These are phyloP conservation scores for Ptilonorhynchus violaceus DNA, from an alignment of 2,113 vertebrate species.

Conservation along the genomic window DNA sequence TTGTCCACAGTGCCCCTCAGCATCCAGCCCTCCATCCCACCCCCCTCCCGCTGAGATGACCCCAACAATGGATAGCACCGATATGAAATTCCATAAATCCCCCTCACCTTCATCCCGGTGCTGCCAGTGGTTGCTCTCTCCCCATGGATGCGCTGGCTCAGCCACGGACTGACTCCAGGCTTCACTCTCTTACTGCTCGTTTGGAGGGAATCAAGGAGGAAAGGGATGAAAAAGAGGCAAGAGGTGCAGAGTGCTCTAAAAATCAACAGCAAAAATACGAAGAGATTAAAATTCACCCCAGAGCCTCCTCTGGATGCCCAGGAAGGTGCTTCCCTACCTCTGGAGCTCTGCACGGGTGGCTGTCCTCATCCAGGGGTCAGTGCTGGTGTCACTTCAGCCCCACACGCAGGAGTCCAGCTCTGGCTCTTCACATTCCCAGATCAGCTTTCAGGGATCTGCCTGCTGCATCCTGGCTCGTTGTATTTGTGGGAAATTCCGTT, in stretches of 20 bases:
- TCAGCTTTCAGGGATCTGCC: background rate
- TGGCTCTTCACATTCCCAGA: background rate
- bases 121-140: background rate
- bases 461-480: fast-evolving
- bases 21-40: background rate
- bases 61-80: background rate
- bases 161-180: background rate
- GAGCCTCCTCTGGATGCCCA: background rate
- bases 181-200: background rate
- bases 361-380: background rate
- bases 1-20: fast-evolving
- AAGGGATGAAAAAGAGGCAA: background rate
- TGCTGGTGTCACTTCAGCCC: background rate
- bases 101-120: background rate
- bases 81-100: background rate
- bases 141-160: background rate
- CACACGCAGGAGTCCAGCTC: fast-evolving
- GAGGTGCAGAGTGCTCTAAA: background rate
- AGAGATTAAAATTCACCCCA: background rate
- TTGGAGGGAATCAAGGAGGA: background rate
- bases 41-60: background rate
- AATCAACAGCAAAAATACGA: background rate
- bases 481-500: background rate
- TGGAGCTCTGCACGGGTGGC: background rate
- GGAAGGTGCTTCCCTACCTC: background rate